Base-by-base conservation (phyloP, 2,888 invertebrate species). In the Molanna angustata region DNA sequence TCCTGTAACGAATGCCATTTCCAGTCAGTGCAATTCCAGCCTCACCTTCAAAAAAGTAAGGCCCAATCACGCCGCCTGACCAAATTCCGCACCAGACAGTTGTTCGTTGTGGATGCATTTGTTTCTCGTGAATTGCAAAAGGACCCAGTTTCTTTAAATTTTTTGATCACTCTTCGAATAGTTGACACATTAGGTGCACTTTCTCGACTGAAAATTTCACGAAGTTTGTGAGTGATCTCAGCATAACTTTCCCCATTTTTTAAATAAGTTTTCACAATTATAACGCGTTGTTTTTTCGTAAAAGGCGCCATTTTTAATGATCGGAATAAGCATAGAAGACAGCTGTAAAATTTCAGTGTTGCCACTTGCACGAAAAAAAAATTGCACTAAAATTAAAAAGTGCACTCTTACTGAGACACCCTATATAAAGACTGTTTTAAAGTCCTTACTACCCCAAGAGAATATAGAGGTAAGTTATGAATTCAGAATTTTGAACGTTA, bases 181-280 rank as follows among this genome's bases (percentile, higher is more conserved):
- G 49, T 42, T 49, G 49, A 49, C 18, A 51, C 44, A 44, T 45
- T 44, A 51, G 37, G 50, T 51, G 44, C 50, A 51, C 50, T 51
- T 51, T 44, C 50, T 44, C 50, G 50, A 37, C 50, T 35, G 32
- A 51, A 51, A 51, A 51, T 51, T 51, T 13, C 13, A 37, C 50
- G 44, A 44, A 45, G 50, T 44, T 51, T 51, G 44, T 39, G 21
- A 51, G 50, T 44, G 37, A 44, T 44, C 16, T 51, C 44, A 51
- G 50, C 44, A 20, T 44, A 51, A 44, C 43, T 44, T 51, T 51
- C 35, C 35, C 44, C 32, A 35, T 41, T 50, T 49, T 22, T 18
- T 18, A 4, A 32, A 32, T 3, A n/a, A 20, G 18, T 41, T 41
- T 41, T 41, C 19, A 41, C 41, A 41, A 41, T 41, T 18, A 41